Base-by-base conservation (phyloP, 2,113 vertebrate genomes). In the Bambusicola thoracicus region DNA sequence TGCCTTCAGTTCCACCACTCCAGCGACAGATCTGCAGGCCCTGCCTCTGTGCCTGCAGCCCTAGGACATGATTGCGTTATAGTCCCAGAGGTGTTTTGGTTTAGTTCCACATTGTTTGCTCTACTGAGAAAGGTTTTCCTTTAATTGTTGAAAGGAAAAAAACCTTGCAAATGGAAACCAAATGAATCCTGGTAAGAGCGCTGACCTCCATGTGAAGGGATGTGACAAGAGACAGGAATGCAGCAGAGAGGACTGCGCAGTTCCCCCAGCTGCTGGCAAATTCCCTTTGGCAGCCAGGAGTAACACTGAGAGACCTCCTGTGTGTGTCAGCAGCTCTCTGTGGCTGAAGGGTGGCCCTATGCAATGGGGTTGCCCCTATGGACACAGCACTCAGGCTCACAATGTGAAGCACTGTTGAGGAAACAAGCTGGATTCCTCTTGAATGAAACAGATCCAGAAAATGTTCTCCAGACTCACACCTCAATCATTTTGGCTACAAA, bases 261-360 rank as follows among this genome's bases (percentile, higher is more conserved):
- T 25, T 41, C 25, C 14, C 30, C 69, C 36, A 4, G 7, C 44
- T 1, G 0, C 43, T 18, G 2, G 46, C 36, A 75, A 68, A 48
- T 13, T 62, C 44, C n/a, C n/a, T 76, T 58, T 62, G 62, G 32
- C 27, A 49, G 32, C 61, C 38, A 55, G 67, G 32, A 68, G 12
- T 62, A 24, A 41, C 10, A 15, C 22, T 38, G 22, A 19, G 21
- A 27, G 10, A 21, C 14, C 40, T 36, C 61, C 67, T 48, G 11
- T 1, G 0, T 8, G n/a, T 41, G n/a, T 25, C 29, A 4, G 0
- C 30, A 43, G 61, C 0, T 0, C 55, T 74, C 36, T 49, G 74
- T 14, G 12, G 43, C 46, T 4, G 0, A 72, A 73, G 25, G 53
- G 59, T 1, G 1, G 17, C 18, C 15, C 44, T 0, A 0, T 34